Conservation (phyloP, 2,797 vertebrate species). For the Poecilia velifera region DNA sequence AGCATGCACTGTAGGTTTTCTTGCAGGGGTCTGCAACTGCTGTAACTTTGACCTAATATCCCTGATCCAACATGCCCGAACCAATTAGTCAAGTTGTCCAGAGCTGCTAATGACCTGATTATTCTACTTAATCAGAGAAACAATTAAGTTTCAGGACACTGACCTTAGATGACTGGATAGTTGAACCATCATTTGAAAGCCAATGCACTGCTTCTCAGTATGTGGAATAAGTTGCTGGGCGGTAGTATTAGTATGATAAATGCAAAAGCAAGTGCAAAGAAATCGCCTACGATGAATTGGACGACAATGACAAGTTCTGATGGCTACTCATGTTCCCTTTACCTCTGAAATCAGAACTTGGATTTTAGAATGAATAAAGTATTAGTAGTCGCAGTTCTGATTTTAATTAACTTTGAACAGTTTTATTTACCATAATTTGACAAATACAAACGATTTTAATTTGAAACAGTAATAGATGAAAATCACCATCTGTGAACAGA, state of each 20-base stretch:
- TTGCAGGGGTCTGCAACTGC: neutral
- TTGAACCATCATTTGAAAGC: neutral
- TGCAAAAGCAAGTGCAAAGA: neutral
- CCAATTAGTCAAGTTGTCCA: neutral
- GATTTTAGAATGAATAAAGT: neutral
- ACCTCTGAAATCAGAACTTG: neutral
- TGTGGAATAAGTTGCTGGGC: neutral
- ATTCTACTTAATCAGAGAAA: neutral
- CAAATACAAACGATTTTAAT: neutral
- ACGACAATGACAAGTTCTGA: neutral
- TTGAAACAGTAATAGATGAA: neutral
- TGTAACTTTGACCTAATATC: neutral
- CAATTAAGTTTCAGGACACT: neutral
- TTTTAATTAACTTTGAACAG: neutral
- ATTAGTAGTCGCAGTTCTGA: neutral
- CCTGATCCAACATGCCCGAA: neutral
- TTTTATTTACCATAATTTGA: neutral
- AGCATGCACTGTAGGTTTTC: neutral
- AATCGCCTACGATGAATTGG: neutral
- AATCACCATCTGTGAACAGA: neutral
- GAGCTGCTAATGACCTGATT: neutral
- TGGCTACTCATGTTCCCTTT: neutral
- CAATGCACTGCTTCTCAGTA: neutral
- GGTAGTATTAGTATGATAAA: neutral
- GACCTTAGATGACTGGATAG: neutral